Percentiles rank a stretch among this genome's conserved stretches.
These are phyloP conservation scores for Coenonympha arcania DNA, from an alignment of 2,888 invertebrate genomes.

Conservation along the genomic window DNA sequence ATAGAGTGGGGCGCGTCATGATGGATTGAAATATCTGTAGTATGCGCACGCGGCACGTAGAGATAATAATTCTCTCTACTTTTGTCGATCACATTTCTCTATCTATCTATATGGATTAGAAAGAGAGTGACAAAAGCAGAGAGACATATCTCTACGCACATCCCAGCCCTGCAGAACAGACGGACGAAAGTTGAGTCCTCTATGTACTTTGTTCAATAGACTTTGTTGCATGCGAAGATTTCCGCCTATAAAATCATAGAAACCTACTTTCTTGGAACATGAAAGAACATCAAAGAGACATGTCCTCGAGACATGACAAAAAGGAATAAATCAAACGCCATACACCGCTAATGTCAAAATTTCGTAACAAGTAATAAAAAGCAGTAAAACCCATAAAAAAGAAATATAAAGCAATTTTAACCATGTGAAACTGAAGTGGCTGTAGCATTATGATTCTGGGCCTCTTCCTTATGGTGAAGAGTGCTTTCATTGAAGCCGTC, in stretches of 20 bases:
- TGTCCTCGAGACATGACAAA: conserved; percentile 23
- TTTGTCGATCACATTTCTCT: no score
- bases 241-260: background rate
- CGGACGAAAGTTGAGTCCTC: no score
- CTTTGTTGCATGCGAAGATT: no score
- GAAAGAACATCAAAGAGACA: conserved; percentile 23
- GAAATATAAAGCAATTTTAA: background rate
- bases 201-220: no score
- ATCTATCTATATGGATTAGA: no score
- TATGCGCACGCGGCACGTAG: no score
- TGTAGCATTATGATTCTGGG: conserved; percentile 44
- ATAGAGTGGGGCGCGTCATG: no score
- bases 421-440: conserved; percentile 27
- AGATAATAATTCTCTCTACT: no score
- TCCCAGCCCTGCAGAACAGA: no score
- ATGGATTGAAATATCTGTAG: no score
- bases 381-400: conserved; percentile 19
- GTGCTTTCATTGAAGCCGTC: conserved; percentile 53
- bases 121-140: no score
- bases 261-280: background rate
- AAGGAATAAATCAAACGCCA: conserved; percentile 36
- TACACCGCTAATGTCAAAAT: conserved; percentile 33
- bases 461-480: conserved; percentile 52
- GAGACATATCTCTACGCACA: no score
- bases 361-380: conserved; percentile 22